Evolutionary conservation across 2,797 vertebrate species (phyloP).

Genomic region (Muscicapa striata): DNA sequence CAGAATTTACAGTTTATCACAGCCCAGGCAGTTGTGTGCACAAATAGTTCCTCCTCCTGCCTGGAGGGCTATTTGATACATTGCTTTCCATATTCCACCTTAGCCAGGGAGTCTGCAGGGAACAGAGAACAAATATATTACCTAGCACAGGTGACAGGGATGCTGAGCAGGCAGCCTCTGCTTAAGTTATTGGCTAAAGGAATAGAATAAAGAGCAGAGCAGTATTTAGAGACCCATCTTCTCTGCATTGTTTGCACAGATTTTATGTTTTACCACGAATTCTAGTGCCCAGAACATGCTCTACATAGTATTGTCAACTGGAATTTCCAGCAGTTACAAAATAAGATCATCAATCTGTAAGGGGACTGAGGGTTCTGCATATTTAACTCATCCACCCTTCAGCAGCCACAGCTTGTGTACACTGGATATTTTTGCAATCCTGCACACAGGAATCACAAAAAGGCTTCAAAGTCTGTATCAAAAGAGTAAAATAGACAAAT

Average conservation of each 20-base stretch:
- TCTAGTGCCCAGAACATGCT: background rate
- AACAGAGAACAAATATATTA: slow-evolving; percentile 57
- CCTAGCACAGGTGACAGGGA: slow-evolving; percentile 62
- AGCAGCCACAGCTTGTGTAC: slow-evolving; percentile 33
- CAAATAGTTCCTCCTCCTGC: slow-evolving; percentile 53
- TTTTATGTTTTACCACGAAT: slow-evolving; percentile 36
- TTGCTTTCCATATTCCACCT: slow-evolving; percentile 30
- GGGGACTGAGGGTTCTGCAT: slow-evolving; percentile 27
- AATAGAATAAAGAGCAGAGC: background rate
- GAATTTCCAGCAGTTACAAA: slow-evolving; percentile 55
- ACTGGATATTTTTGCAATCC: background rate
- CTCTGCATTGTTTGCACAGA: slow-evolving; percentile 25
- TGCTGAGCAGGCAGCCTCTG: slow-evolving; percentile 16
- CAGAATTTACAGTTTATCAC: slow-evolving; percentile 25
- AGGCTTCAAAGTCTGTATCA: background rate
- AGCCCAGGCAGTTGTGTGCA: background rate
- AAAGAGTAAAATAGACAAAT: slow-evolving; percentile 15
- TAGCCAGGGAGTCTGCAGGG: slow-evolving; percentile 26
- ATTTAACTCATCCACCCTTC: slow-evolving; percentile 21
- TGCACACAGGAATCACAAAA: background rate
- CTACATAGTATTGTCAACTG: slow-evolving; percentile 19
- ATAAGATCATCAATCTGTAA: slow-evolving; percentile 46
- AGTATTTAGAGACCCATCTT: background rate
- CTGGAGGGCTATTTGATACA: slow-evolving; percentile 54
- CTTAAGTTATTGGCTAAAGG: slow-evolving; percentile 15